Evolutionary conservation across 2,113 vertebrate genomes (phyloP), one percentile per base, ranked within the genome.

Genomic region (Gadus chalcogrammus): DNA sequence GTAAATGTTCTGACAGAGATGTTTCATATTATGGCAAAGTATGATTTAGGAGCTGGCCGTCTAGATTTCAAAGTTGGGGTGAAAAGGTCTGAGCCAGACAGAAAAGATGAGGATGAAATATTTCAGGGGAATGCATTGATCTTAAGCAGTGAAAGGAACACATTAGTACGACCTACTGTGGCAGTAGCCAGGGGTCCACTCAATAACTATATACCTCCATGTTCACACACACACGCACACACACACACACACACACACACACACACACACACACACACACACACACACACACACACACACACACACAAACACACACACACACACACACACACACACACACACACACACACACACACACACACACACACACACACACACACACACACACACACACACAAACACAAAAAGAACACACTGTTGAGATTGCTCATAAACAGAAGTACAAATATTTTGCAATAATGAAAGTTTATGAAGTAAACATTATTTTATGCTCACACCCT

Each of bases 81-180:
- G 48, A 38, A 13, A 16, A 65, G 35, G 27, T n/a, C 11, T 8
- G 16, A 28, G 18, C 31, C 35, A 65, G 35, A 42, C 22, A 48
- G 64, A 1, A n/a, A 48, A 17, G 13, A 38, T n/a, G 64, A 48
- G 31, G 48, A 17, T 48, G 42, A 48, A 2, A 70, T 71, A 79
- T 76, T 85, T 77, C 61, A 88, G 84, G 72, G 82, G 71, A 83
- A 87, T 85, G 87, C 68, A 20, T 72, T 65, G 82, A 74, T 86
- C 86, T 82, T 87, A 82, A 81, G 92, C 91, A 91, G 93, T 93
- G 92, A 91, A 94, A 92, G 89, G 92, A 93, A 90, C 91, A 90
- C 90, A 92, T 92, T 89, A 90, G 84, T 89, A 81, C 84, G 83
- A 82, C 95, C 94, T 94, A 94, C 95, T 96, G 95, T 71, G 94